These are phyloP conservation scores for Tortrix viridana DNA, from an alignment of 2,888 invertebrate species.

Conservation along the genomic window DNA sequence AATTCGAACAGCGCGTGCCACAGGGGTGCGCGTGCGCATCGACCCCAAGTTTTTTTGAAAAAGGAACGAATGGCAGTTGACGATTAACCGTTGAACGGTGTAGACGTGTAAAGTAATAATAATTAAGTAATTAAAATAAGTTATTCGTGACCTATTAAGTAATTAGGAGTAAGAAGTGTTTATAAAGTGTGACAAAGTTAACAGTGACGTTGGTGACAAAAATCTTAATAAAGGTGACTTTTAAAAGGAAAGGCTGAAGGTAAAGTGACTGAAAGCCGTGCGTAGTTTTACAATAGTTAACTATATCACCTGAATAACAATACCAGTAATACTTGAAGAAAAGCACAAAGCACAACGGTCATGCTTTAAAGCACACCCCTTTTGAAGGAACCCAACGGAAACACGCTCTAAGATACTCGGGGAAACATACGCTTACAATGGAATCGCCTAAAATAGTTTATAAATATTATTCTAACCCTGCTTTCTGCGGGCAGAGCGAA, in stretches of 20 bases:
- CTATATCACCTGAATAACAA: background rate
- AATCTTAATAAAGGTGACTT: background rate
- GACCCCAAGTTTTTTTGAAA: constrained; percentile 65
- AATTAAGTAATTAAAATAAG: constrained; percentile 30
- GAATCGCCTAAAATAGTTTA: constrained; percentile 81
- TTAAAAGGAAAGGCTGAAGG: background rate
- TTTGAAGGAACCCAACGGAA: constrained; percentile 48
- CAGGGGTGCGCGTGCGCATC: constrained; percentile 76
- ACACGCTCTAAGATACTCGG: constrained; percentile 56
- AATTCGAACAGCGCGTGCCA: constrained; percentile 69
- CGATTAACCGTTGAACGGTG: constrained; percentile 61
- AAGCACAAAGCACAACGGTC: constrained; percentile 53
- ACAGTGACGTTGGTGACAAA: constrained; percentile 20
- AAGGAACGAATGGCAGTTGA: constrained; percentile 64
- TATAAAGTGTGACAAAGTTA: constrained; percentile 15
- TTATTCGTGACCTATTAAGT: constrained; percentile 1
- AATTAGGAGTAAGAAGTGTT: constrained; percentile 2
- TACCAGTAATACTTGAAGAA: constrained; percentile 8
- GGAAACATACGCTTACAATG: constrained; percentile 69
- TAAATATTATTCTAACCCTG: constrained; percentile 91
- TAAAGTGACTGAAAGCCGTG: background rate
- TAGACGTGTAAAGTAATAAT: constrained; percentile 46
- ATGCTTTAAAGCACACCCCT: constrained; percentile 60
- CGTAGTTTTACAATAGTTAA: background rate
- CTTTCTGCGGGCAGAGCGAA: constrained; percentile 91